phyloP scores from a whole-genome alignment of 2,113 vertebrate species.

The Platichthys flesus region DNA sequence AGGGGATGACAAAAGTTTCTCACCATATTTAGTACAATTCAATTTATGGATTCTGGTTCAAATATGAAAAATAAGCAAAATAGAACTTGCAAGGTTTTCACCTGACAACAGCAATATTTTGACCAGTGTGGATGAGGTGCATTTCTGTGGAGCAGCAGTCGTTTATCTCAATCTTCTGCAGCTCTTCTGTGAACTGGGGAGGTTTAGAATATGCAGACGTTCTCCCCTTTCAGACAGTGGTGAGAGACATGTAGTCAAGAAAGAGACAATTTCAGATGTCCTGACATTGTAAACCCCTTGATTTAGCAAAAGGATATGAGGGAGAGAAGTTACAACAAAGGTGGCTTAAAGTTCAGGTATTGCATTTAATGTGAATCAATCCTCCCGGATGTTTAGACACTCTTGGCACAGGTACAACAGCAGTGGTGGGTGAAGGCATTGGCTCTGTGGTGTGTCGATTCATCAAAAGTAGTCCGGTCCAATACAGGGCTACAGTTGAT shows the following conservation, averaged over 20 bases:
- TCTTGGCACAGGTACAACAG: constrained; percentile 55
- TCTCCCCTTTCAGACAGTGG: constrained; percentile 23
- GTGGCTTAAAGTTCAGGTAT: constrained; percentile 53
- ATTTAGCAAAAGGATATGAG: constrained; percentile 19
- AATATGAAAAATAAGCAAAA: constrained; percentile 47
- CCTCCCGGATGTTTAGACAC: constrained; percentile 25
- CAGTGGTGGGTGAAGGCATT: constrained; percentile 27
- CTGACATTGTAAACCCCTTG: not conserved
- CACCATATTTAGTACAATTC: constrained; percentile 6
- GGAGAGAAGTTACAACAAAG: constrained; percentile 31
- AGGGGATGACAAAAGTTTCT: constrained; percentile 8
- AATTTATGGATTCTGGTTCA: constrained; percentile 29
- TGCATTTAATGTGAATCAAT: constrained; percentile 61
- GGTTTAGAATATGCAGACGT: constrained; percentile 40
- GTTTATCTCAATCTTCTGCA: too few relatives aligned
- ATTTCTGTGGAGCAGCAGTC: not conserved
- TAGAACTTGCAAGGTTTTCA: constrained; percentile 24
- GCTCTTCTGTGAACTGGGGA: constrained; percentile 1
- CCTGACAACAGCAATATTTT: constrained; percentile 53
- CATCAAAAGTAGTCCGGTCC: constrained; percentile 35
- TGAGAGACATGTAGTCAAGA: constrained; percentile 24
- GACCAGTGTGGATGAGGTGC: constrained; percentile 40
- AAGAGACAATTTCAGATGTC: constrained; percentile 23
- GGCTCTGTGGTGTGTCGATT: constrained; percentile 25
- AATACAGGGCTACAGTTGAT: not conserved